Percentiles rank a stretch among this genome's conserved stretches.
Evolutionary conservation across 1,140 invertebrate species (phyloP).

Genomic region (Medauroidea extradentata): DNA sequence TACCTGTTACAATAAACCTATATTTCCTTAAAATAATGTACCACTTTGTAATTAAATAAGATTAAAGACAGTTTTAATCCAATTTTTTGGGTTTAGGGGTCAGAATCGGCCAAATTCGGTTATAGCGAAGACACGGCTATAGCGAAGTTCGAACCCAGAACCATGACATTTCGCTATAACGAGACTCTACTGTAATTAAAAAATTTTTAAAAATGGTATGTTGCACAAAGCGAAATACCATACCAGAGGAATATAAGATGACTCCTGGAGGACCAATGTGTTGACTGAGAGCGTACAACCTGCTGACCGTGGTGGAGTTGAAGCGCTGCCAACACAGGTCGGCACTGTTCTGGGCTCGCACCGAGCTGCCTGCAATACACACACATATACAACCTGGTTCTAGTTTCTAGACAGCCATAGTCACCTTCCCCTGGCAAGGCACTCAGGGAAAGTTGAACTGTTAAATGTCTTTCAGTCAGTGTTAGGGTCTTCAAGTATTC

Average conservation of each 20-base stretch:
- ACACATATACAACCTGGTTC: slow-evolving; percentile 1
- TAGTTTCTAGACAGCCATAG: not conserved
- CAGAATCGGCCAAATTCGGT: no score
- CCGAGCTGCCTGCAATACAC: slow-evolving; percentile 52
- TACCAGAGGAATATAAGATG: slow-evolving; percentile 62
- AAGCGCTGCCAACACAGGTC: slow-evolving; percentile 71
- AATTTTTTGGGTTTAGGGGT: no score
- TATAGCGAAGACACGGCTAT: no score
- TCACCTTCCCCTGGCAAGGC: slow-evolving; percentile 4
- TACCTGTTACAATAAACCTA: no score
- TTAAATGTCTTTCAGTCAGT: not conserved
- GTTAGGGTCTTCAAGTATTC: not conserved
- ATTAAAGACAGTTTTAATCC: no score
- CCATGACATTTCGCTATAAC: no score
- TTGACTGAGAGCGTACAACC: slow-evolving; percentile 64
- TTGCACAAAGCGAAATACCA: slow-evolving; percentile 1
- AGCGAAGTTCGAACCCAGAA: no score
- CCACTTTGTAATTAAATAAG: no score
- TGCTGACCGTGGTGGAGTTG: slow-evolving; percentile 59
- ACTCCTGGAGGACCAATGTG: slow-evolving; percentile 64
- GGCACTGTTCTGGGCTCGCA: slow-evolving; percentile 57
- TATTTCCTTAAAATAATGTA: no score
- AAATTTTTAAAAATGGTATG: no score
- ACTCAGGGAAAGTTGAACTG: not conserved
- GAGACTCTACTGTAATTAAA: no score